Base-by-base conservation (phyloP, 2,113 vertebrate species). In the Calidris pygmaea region DNA sequence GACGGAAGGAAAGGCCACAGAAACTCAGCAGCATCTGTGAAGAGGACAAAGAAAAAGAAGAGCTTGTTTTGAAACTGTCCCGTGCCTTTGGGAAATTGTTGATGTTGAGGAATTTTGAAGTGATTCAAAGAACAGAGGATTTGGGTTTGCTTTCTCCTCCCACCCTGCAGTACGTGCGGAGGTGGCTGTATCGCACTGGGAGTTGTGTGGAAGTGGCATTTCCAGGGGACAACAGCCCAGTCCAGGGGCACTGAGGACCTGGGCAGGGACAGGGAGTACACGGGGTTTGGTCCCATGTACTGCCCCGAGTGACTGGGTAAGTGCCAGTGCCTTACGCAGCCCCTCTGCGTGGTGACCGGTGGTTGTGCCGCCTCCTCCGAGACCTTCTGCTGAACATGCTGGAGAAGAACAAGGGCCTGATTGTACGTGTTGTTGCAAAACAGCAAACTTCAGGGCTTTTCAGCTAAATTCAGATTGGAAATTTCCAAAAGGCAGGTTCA, bases 91-190 rank as follows among this genome's bases (percentile, higher is more conserved):
- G 60, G 85, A 85, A 73, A 59, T 34, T 9, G 29, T 4, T n/a
- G 53, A 45, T 62, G 23, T 9, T 39, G 43, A 35, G 63, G 73
- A 34, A 32, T 65, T 21, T 22, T 27, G 35, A 82, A 85, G 67
- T 1, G 4, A 79, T 85, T 72, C 48, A 20, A 30, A 30, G 62
- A 75, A 15, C 59, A 55, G 52, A 56, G 53, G 45, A 39, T 68
- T 56, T 85, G 34, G 12, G 34, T 56, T 82, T 84, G 39, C 34
- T 59, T 43, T 48, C 12, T 55, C 7, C 39, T 32, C 22, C 41
- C 71, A 60, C 65, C n/a, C 59, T 23, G 16, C 2, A 1, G 50
- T n/a, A 8, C 0, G 0, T n/a, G 1, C 0, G 2, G 76, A 75
- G 27, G n/a, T 35, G 63, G n/a, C 74, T 55, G 26, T 32, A 4